A percentile compares a stretch with the other conserved stretches of the same genome.
These are phyloP conservation scores for Himalopsyche tibetana DNA, from an alignment of 2,888 invertebrate species.

Conservation along the genomic window DNA sequence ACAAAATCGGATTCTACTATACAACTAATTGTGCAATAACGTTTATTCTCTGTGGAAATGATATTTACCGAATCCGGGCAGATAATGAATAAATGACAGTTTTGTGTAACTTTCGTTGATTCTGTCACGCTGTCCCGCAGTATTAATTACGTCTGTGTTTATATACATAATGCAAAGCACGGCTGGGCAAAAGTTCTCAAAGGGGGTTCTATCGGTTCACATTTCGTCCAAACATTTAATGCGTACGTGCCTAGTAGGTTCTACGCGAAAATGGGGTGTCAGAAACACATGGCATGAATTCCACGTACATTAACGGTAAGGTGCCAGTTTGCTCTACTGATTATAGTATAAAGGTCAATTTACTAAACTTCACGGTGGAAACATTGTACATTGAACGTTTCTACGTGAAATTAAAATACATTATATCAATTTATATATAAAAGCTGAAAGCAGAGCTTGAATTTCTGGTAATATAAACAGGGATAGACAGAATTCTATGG, in stretches of 20 bases:
- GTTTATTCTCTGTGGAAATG: too few relatives aligned
- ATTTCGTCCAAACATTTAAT: slow-evolving; percentile 42
- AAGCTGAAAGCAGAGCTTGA: too few relatives aligned
- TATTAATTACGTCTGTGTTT: slow-evolving; percentile 35
- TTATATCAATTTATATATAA: too few relatives aligned
- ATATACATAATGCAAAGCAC: slow-evolving; percentile 32
- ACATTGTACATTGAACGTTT: too few relatives aligned
- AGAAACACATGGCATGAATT: slow-evolving; percentile 48
- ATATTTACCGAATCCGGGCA: background rate
- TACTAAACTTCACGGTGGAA: background rate
- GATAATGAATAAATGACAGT: slow-evolving; percentile 3
- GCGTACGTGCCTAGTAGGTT: slow-evolving; percentile 28
- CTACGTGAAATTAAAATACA: too few relatives aligned
- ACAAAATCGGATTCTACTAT: too few relatives aligned
- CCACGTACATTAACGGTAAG: slow-evolving; percentile 43
- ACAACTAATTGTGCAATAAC: too few relatives aligned
- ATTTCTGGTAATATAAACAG: too few relatives aligned
- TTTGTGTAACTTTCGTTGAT: background rate
- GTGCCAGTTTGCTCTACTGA: background rate
- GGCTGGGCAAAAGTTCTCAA: slow-evolving; percentile 1
- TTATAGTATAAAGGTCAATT: background rate
- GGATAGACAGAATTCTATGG: too few relatives aligned
- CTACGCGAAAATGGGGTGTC: slow-evolving; percentile 44
- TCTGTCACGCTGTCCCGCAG: background rate
- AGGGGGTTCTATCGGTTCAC: slow-evolving; percentile 44